These are phyloP conservation scores for Ectobius pallidus DNA, from an alignment of 2,888 invertebrate genomes.

Conservation along the genomic window DNA sequence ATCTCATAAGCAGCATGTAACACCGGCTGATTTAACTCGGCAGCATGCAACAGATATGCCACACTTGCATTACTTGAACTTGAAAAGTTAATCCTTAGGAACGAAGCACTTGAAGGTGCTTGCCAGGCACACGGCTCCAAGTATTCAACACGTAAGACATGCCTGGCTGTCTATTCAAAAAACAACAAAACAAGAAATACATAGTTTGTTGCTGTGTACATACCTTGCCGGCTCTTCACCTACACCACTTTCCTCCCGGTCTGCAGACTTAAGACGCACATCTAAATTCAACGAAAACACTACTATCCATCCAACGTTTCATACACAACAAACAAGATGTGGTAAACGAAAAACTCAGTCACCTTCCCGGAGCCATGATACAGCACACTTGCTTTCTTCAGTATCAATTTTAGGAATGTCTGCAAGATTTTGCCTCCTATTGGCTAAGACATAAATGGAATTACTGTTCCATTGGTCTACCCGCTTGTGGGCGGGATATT, in stretches of 20 bases:
- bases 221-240: not conserved
- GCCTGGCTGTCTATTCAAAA: not conserved
- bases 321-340: no score
- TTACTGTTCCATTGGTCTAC: slow-evolving; percentile 10
- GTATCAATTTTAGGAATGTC: slow-evolving; percentile 35
- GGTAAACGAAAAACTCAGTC: slow-evolving; percentile 27
- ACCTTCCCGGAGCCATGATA: slow-evolving; percentile 31
- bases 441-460: slow-evolving; percentile 33
- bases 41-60: no score
- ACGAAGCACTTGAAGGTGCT: not conserved
- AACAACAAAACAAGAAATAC: not conserved
- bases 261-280: not conserved
- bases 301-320: not conserved
- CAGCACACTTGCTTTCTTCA: slow-evolving; percentile 18
- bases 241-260: not conserved
- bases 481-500: slow-evolving; percentile 18
- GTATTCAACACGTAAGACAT: slow-evolving; percentile 6
- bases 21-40: no score
- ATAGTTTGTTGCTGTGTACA: not conserved
- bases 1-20: no score
- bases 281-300: not conserved
- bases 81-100: no score
- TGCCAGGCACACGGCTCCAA: not conserved
- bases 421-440: slow-evolving; percentile 14
- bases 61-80: no score